Base-by-base conservation (phyloP, 2,113 vertebrate species). In the Psammodynastes pulverulentus region DNA sequence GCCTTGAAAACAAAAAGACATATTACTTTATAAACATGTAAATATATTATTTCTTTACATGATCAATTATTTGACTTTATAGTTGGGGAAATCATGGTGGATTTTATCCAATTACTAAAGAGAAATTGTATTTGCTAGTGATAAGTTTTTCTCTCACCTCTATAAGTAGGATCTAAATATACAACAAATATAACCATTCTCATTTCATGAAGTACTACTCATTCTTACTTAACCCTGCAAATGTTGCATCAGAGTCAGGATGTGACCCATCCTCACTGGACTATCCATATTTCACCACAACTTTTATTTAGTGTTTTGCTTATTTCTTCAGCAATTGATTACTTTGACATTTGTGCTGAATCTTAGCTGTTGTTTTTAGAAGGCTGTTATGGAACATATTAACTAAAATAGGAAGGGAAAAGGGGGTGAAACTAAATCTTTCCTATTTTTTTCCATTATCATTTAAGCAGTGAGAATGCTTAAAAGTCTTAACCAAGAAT, bases 191-290 rank as follows among this genome's bases (percentile, higher is more conserved):
- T n/a, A 48, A 53, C 13, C 12, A 43, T 39, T 52, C 13, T 12
- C 21, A 24, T 62, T 52, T 91, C 87, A 54, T 43, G 39, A 89
- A 84, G 15, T 34, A 8, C 26, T 46, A 34, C 52, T 17, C 87
- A 92, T 43, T 54, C 29, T 88, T 89, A n/a, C 62, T 89, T 54
- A 84, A 84, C 49, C 53, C 29, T 45, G 15, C 9, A 9, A 13
- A 79, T 43, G 17, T 92, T 92, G 10, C 87, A 84, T 89, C 51
- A 88, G 51, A 91, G 3, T 12, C 87, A 92, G 91, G 91, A 89
- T 56, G 21, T 84, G 26, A n/a, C 52, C 52, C 29, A 48, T 43
- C 29, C 52, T 54, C 52, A 48, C 51, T 43, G 43, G 87, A n/a
- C 39, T 24, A 4, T 51, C 52, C 46, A 39, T 13, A 89, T 48